Evolutionary conservation across 1,140 invertebrate genomes (phyloP).

Genomic region (Bombus balteatus): DNA sequence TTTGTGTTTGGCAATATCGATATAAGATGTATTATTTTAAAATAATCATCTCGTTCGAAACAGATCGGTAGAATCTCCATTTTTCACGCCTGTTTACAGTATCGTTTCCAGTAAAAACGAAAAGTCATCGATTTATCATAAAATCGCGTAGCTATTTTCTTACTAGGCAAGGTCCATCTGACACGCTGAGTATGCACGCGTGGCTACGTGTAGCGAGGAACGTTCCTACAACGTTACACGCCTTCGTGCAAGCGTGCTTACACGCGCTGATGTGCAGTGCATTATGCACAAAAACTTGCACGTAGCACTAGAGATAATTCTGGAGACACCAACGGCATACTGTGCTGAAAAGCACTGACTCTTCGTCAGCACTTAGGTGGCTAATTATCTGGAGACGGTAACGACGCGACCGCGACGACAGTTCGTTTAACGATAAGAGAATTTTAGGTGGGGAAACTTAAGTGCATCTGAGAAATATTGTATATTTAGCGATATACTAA

Average conservation of each 20-base stretch:
- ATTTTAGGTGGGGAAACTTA: neutral
- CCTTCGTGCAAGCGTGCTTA: constrained; percentile 41
- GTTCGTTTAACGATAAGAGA: too few species aligned
- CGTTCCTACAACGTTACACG: constrained; percentile 34
- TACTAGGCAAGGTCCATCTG: neutral
- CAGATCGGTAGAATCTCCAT: neutral
- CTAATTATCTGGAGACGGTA: neutral
- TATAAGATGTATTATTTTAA: neutral
- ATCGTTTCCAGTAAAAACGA: neutral
- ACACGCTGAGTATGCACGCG: constrained; percentile 32
- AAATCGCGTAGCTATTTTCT: neutral
- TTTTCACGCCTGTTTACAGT: too few species aligned
- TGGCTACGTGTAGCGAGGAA: constrained; percentile 5
- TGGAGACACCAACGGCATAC: neutral
- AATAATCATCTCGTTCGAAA: neutral
- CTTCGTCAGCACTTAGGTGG: neutral
- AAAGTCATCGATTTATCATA: neutral
- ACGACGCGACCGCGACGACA: neutral
- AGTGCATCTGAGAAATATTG: neutral
- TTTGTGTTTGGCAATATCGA: too few species aligned
- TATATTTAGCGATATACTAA: too few species aligned
- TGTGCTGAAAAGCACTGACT: neutral
- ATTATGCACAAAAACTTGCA: constrained; percentile 23
- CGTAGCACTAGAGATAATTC: constrained; percentile 27
- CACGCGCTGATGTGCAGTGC: constrained; percentile 27